Evolutionary conservation across 2,888 invertebrate genomes (phyloP), one percentile per base, ranked within the genome.

Genomic region (Neocrepidodera transversa): DNA sequence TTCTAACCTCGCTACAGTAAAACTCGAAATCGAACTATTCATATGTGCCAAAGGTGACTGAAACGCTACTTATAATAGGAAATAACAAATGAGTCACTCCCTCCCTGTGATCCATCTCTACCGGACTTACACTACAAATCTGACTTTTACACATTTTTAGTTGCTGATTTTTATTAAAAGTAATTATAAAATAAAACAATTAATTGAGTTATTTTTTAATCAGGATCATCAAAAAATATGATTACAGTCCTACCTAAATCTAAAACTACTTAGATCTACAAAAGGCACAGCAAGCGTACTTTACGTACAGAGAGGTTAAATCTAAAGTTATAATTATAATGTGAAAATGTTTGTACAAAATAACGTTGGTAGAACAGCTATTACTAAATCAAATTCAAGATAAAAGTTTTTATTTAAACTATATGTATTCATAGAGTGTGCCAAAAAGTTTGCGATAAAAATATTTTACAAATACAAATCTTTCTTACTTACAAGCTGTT

Each of bases 281-380:
- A 76, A 79, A 79, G 79, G 79, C 79, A 79, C 79, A 78, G 77
- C 76, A 79, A 79, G 78, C 76, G 79, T 79, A 79, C 79, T 78
- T 75, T 74, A 71, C 72, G 78, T 78, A 78, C 78, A 71, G 64
- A 66, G 71, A 66, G 71, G 73, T 76, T 76, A 75, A 70, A 70
- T 66, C 66, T 70, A 63, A 58, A 65, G 64, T 67, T 63, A 67
- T 35, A 45, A 43, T 70, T 65, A 63, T 64, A 65, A 58, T 60
- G 59, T 57, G 60, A 59, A 58, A 63, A 71, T 66, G 36, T 54
- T 69, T 71, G 68, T 73, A 73, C 71, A 72, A 70, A 70, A 68
- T 64, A 70, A 70, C 61, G 45, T 60, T 54, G 62, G 54, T 62
- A 60, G 53, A 64, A n/a, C n/a, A 67, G 60, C 61, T 62, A 48